phyloP scores from a whole-genome alignment of 2,113 vertebrate genomes.

The Speoplatyrhinus poulsoni region DNA sequence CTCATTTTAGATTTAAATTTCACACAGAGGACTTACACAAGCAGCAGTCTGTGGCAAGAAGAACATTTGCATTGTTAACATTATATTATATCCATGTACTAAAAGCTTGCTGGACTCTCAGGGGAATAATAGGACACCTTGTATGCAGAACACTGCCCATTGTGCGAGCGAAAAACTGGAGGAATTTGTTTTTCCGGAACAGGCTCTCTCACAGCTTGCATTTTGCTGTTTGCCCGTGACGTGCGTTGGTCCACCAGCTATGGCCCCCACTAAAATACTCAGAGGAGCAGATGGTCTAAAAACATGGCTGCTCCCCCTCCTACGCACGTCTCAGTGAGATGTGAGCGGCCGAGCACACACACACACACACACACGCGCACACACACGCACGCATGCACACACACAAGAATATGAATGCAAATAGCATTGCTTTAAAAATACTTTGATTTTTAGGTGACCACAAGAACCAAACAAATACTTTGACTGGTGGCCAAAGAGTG shows the following conservation, averaged over 20 bases:
- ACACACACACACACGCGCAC: slow-evolving; percentile 28
- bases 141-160: slow-evolving; percentile 59
- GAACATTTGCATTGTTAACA: slow-evolving; percentile 58
- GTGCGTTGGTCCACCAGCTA: slow-evolving; percentile 54
- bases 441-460: too few species aligned
- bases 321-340: slow-evolving; percentile 49
- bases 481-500: background rate
- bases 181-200: slow-evolving; percentile 68
- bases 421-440: background rate
- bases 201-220: slow-evolving; percentile 74
- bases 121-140: slow-evolving; percentile 54
- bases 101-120: slow-evolving; percentile 20
- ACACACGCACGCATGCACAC: slow-evolving; percentile 25
- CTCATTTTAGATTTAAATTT: slow-evolving; percentile 39
- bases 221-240: slow-evolving; percentile 67
- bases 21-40: slow-evolving; percentile 26
- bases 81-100: slow-evolving; percentile 33
- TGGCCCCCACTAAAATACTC: slow-evolving; percentile 71
- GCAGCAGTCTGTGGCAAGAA: slow-evolving; percentile 47
- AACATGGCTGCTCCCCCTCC: slow-evolving; percentile 66
- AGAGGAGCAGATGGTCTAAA: slow-evolving; percentile 77
- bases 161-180: slow-evolving; percentile 59
- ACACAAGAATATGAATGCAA: slow-evolving; percentile 15
- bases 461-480: too few species aligned
- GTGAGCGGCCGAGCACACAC: slow-evolving; percentile 36